Percentiles rank a stretch among this genome's conserved stretches.
phyloP scores from a whole-genome alignment of 2,888 invertebrate species.

The Cactoblastis cactorum region DNA sequence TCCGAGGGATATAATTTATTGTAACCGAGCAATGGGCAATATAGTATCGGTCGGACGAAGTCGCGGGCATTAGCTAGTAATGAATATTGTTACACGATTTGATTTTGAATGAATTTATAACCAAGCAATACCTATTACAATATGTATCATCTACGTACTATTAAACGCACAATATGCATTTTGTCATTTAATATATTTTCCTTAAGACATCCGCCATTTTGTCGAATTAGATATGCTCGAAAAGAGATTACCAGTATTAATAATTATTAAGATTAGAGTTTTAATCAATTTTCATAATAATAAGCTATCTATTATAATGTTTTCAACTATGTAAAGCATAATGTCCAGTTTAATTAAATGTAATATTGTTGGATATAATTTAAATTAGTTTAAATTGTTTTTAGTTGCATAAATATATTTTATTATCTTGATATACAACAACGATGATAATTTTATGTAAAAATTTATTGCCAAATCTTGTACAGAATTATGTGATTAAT shows the following conservation, averaged over 20 bases:
- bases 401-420: conserved; percentile 26
- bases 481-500: conserved; percentile 33
- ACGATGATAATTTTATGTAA: conserved; percentile 27
- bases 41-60: background rate
- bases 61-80: background rate
- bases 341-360: conserved; percentile 35
- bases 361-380: conserved; percentile 27
- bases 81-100: background rate
- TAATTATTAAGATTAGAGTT: conserved; percentile 30
- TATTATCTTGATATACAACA: conserved; percentile 34
- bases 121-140: conserved; percentile 52
- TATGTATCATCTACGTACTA: no score
- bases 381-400: conserved; percentile 17
- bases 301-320: conserved; percentile 26
- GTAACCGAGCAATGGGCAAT: background rate
- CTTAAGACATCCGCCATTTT: conserved; percentile 33
- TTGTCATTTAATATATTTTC: conserved; percentile 27
- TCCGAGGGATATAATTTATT: no score
- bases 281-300: conserved; percentile 33
- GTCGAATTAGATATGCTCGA: conserved; percentile 12
- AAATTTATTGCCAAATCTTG: conserved; percentile 45
- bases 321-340: conserved; percentile 34
- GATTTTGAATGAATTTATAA: background rate
- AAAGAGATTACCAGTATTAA: conserved; percentile 8
- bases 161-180: conserved; percentile 59